Base-by-base conservation (phyloP, 2,888 invertebrate species). In the Polydesmus complanatus region DNA sequence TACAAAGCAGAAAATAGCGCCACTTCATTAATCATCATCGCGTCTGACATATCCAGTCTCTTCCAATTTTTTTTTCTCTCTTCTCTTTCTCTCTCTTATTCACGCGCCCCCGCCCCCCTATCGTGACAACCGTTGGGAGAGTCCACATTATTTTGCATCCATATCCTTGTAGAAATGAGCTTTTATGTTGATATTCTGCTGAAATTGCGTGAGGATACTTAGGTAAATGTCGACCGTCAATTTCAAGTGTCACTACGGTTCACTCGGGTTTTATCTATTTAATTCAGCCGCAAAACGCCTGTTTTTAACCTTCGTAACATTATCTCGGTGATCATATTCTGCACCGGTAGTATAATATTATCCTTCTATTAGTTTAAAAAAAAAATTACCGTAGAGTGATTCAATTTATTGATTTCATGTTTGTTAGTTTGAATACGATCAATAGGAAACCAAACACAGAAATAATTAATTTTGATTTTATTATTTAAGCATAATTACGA, bases 21-120 rank as follows among this genome's bases (percentile, higher is more conserved):
- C 58, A 58, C 58, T 58, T 58, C 58, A 58, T 58, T 58, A 58
- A 58, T 58, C 58, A 58, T 58, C 27, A 27, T 37, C 37, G 37
- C 37, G 37, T 37, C 37, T 37, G 37, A 37, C 37, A 37, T 37
- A 37, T 37, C 37, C 14, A 37, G 37, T 37, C 37, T 8, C 37
- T 37, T 37, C 14, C 8, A 14, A 37, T 37, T 37, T 37, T 37
- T 37, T 37, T 37, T 37, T 37, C 37, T 37, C 14, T 37, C n/a
- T 37, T 37, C 37, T 37, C 8, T 8, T 37, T 37, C 14, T 37
- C 37, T 37, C 5, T 5, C 37, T 37, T 5, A 37, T 37, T 37
- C 37, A 8, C 14, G 5, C 37, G 37, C 5, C 14, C 8, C 8
- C 37, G 37, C 8, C 5, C 37, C n/a, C n/a, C n/a, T n/a, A n/a